phyloP scores from a whole-genome alignment of 2,797 vertebrate species.

The Fundulus diaphanus region DNA sequence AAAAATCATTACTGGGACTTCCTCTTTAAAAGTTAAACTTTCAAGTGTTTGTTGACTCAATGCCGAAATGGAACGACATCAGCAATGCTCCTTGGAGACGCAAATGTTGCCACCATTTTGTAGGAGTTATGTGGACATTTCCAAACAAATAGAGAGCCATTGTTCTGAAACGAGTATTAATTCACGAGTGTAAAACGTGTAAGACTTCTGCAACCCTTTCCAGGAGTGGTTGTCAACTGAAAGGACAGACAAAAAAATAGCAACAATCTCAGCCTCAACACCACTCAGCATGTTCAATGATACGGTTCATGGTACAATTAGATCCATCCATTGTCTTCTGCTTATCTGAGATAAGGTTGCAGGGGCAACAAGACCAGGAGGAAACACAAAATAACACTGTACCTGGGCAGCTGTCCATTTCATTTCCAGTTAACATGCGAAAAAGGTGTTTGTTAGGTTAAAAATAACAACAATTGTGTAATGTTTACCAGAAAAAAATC shows the following conservation, averaged over 20 bases:
- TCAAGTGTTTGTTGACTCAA: background rate
- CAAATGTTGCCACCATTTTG: background rate
- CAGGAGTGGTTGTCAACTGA: background rate
- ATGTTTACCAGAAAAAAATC: too few relatives aligned
- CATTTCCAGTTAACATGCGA: too few relatives aligned
- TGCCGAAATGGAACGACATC: background rate
- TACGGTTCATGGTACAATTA: background rate
- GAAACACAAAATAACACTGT: too few relatives aligned
- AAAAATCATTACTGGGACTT: too few relatives aligned
- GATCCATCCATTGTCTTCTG: too few relatives aligned
- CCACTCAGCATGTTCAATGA: background rate
- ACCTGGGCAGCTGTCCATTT: too few relatives aligned
- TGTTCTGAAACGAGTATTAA: background rate
- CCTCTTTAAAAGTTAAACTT: background rate
- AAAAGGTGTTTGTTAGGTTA: too few relatives aligned
- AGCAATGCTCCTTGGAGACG: background rate
- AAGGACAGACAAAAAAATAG: background rate
- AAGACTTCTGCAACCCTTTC: background rate
- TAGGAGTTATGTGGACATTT: background rate
- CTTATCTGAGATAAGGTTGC: too few relatives aligned
- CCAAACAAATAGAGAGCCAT: background rate
- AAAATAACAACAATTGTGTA: too few relatives aligned
- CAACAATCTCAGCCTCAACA: background rate
- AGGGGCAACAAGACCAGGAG: too few relatives aligned
- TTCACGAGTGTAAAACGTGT: background rate